phyloP scores from a whole-genome alignment of 2,888 invertebrate species.

The Tortricodes alternella region DNA sequence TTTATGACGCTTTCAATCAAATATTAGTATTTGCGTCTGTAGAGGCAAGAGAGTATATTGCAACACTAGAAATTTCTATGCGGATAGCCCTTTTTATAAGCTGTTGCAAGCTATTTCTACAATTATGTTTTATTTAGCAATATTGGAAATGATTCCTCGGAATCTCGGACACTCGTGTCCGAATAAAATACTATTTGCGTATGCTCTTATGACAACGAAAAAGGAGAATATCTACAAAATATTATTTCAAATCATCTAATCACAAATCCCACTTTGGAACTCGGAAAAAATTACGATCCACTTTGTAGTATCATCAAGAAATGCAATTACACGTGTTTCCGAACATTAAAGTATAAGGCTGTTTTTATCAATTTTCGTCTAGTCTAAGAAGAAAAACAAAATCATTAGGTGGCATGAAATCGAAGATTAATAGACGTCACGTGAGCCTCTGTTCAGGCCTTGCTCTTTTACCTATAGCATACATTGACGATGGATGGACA shows the following conservation, averaged over 20 bases:
- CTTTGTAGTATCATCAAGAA: background rate
- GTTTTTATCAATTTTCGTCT: slow-evolving; percentile 1
- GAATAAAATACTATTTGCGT: slow-evolving; percentile 1
- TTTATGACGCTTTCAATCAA: background rate
- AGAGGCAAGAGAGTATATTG: background rate
- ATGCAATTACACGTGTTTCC: background rate
- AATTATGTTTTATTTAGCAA: background rate
- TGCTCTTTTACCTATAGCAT: background rate
- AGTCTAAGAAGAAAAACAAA: slow-evolving; percentile 6
- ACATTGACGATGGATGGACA: slow-evolving; percentile 5
- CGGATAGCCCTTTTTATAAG: background rate
- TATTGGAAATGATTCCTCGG: background rate
- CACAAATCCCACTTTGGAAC: background rate
- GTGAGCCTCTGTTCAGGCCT: slow-evolving; percentile 6
- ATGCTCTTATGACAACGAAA: slow-evolving; percentile 7
- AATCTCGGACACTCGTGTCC: no score
- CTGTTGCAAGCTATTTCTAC: background rate
- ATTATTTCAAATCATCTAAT: slow-evolving; percentile 8
- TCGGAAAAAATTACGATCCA: background rate
- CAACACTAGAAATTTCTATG: background rate
- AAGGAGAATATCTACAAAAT: slow-evolving; percentile 5
- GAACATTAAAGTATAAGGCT: background rate
- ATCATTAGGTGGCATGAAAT: slow-evolving; percentile 7
- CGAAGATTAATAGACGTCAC: slow-evolving; percentile 1
- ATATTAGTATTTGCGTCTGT: slow-evolving; percentile 5